Conservation (phyloP, 2,797 vertebrate genomes). For the Myotis vivesi region DNA sequence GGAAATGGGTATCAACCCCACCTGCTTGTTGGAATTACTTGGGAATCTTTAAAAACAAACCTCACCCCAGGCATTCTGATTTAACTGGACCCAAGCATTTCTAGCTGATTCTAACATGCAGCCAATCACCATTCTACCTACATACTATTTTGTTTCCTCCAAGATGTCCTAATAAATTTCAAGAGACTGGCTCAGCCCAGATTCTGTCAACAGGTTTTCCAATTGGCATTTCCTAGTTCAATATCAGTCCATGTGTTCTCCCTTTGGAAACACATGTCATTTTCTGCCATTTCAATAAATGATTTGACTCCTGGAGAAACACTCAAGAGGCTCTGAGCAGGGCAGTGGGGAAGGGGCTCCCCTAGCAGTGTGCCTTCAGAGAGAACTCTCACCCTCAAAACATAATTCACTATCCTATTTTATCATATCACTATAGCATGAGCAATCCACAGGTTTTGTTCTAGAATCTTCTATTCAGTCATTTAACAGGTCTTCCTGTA, state of each 20-base stretch:
- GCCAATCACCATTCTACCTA: background rate
- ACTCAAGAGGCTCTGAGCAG: background rate
- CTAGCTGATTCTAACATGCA: background rate
- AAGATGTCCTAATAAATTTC: background rate
- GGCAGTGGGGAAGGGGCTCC: background rate
- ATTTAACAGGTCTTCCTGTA: background rate
- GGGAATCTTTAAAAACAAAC: background rate
- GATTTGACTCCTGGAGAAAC: background rate
- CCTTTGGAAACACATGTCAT: background rate
- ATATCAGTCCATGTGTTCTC: background rate
- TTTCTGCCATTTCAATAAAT: background rate
- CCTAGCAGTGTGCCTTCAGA: background rate
- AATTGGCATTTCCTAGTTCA: conserved; percentile 52
- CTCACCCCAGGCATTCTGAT: background rate
- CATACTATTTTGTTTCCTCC: background rate
- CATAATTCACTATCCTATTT: background rate
- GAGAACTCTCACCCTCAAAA: background rate
- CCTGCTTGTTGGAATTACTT: background rate
- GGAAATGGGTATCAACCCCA: background rate
- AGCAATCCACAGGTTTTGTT: background rate
- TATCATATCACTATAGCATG: background rate
- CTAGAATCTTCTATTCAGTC: background rate
- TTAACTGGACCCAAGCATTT: background rate
- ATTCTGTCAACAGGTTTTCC: conserved; percentile 57
- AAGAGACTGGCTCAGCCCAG: background rate